A percentile compares a stretch with the other conserved stretches of the same genome.
Conservation (phyloP, 1,140 invertebrate species). For the Medauroidea extradentata region DNA sequence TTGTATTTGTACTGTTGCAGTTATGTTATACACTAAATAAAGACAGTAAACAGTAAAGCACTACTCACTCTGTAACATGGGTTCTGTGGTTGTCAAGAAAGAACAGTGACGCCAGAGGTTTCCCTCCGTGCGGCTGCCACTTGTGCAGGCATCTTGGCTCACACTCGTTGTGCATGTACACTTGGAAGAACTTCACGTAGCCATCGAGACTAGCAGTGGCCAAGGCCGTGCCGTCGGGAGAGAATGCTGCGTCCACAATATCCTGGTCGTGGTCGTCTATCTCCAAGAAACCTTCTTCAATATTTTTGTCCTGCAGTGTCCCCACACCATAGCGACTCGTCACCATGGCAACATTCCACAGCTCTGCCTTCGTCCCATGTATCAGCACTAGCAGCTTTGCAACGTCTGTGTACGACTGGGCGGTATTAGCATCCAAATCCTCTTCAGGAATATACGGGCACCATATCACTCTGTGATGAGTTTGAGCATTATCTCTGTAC, state of each 20-base stretch:
- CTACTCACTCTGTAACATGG: constrained; percentile 74
- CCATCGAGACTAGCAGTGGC: constrained; percentile 85
- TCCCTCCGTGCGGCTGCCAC: constrained; percentile 85
- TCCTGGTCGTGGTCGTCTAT: constrained; percentile 62
- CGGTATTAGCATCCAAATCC: constrained; percentile 47
- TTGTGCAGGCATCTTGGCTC: constrained; percentile 77
- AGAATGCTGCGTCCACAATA: constrained; percentile 85
- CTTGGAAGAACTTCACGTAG: constrained; percentile 86
- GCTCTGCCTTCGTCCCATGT: constrained; percentile 64
- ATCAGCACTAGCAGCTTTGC: constrained; percentile 75
- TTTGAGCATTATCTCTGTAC: too few species aligned
- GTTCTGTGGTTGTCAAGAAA: constrained; percentile 90
- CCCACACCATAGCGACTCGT: constrained; percentile 46
- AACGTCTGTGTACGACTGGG: constrained; percentile 57
- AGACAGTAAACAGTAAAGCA: not conserved
- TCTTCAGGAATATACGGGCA: constrained; percentile 82
- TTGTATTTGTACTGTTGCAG: not conserved
- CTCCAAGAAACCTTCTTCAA: constrained; percentile 56
- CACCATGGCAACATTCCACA: constrained; percentile 57
- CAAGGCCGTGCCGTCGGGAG: constrained; percentile 88
- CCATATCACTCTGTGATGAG: constrained; percentile 72
- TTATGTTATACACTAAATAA: not conserved
- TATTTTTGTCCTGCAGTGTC: constrained; percentile 43
- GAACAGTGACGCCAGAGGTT: constrained; percentile 77
- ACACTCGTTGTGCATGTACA: constrained; percentile 57